phyloP scores from a whole-genome alignment of 2,113 vertebrate species.

The Perognathus longimembris region DNA sequence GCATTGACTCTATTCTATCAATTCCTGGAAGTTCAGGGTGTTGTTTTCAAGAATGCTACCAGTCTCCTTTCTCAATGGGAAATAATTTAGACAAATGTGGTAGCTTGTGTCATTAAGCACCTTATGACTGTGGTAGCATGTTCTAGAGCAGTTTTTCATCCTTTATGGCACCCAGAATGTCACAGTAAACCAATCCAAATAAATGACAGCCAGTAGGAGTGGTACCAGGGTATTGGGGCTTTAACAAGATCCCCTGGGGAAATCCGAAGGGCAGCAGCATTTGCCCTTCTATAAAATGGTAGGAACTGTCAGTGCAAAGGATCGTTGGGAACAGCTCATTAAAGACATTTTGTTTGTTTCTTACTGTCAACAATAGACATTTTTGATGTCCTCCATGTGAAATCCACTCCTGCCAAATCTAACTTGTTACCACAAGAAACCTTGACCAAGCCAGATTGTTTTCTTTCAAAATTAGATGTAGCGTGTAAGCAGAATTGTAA shows the following conservation, averaged over 20 bases:
- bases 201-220: background rate
- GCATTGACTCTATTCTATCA: background rate
- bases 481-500: constrained; percentile 7
- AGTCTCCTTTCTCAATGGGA: background rate
- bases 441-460: background rate
- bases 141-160: background rate
- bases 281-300: background rate
- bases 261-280: background rate
- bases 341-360: constrained; percentile 23
- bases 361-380: background rate
- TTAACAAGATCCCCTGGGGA: background rate
- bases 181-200: background rate
- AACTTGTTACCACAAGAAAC: background rate
- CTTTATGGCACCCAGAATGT: background rate
- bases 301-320: background rate
- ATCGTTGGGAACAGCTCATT: background rate
- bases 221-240: background rate
- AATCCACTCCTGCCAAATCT: background rate
- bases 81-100: background rate
- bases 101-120: background rate
- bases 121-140: background rate
- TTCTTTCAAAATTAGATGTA: constrained; percentile 37
- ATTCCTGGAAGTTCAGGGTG: background rate
- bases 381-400: background rate
- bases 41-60: background rate